These are phyloP conservation scores for Drosophila sucinea DNA, from an alignment of 1,140 invertebrate species.

Conservation along the genomic window DNA sequence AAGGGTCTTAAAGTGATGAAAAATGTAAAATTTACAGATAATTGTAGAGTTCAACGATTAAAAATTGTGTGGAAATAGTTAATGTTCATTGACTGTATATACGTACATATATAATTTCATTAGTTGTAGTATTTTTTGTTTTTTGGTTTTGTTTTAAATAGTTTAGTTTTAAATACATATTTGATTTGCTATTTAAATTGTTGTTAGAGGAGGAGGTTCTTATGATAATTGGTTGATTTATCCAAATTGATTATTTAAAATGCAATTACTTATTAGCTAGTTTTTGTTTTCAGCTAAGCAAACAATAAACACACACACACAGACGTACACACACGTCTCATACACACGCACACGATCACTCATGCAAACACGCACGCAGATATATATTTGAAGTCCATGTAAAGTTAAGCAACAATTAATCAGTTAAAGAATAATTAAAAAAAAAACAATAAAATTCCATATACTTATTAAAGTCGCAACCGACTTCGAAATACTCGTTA, in stretches of 20 bases:
- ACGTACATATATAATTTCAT: constrained; percentile 12
- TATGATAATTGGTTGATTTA: constrained; percentile 9
- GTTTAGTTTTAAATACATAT: constrained; percentile 47
- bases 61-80: constrained; percentile 7
- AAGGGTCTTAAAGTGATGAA: neutral
- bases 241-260: constrained; percentile 10
- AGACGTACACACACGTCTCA: neutral
- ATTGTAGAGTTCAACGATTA: neutral
- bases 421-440: constrained; percentile 1
- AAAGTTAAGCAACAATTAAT: constrained; percentile 12
- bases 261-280: constrained; percentile 8
- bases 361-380: neutral
- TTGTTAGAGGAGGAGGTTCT: constrained; percentile 8
- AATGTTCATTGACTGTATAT: constrained; percentile 8
- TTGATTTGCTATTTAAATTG: constrained; percentile 34
- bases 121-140: constrained; percentile 1
- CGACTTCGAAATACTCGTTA: constrained; percentile 6
- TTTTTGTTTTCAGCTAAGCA: constrained; percentile 7
- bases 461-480: neutral
- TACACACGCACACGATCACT: neutral
- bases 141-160: constrained; percentile 17
- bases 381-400: constrained; percentile 6
- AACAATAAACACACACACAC: neutral
- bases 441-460: neutral
- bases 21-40: neutral